phyloP scores from a whole-genome alignment of 2,797 vertebrate genomes.

The Lacerta bilineata region DNA sequence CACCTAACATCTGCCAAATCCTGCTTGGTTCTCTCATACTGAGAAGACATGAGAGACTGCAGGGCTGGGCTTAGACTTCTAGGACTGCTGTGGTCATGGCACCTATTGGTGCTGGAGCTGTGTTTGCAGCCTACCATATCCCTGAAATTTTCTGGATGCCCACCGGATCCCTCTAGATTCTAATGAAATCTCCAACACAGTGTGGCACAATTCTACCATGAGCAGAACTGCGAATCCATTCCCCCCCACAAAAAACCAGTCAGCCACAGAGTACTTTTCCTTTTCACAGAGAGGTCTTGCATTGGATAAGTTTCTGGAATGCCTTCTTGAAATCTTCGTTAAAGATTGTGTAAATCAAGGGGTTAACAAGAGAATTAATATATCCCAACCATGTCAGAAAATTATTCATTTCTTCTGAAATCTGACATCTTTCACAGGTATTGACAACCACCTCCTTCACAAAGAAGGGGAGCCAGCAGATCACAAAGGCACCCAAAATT shows the following conservation, averaged over 20 bases:
- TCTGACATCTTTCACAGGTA: constrained; percentile 88
- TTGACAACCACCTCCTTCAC: constrained; percentile 97
- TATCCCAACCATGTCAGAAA: constrained; percentile 98
- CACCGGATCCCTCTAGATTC: background rate
- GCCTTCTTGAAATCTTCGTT: constrained; percentile 99
- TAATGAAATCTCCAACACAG: constrained; percentile 2
- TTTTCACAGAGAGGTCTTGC: constrained; percentile 87
- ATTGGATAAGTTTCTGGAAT: constrained; percentile 94
- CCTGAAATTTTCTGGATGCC: background rate
- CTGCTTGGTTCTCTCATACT: constrained; percentile 7
- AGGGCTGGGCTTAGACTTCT: background rate
- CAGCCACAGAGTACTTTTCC: constrained; percentile 25
- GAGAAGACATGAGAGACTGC: constrained; percentile 3
- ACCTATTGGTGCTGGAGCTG: background rate
- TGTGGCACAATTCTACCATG: background rate
- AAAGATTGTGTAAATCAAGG: constrained; percentile 98
- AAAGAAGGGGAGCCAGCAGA: constrained; percentile 99
- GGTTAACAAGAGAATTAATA: constrained; percentile 98
- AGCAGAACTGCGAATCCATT: background rate
- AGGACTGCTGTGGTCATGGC: background rate
- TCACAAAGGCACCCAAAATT: constrained; percentile 95
- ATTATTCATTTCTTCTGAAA: constrained; percentile 91
- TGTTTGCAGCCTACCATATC: background rate
- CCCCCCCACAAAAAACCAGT: constrained; percentile 42
- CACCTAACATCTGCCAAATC: background rate